Conservation (phyloP, 2,888 invertebrate species). For the Odiellus spinosus region DNA sequence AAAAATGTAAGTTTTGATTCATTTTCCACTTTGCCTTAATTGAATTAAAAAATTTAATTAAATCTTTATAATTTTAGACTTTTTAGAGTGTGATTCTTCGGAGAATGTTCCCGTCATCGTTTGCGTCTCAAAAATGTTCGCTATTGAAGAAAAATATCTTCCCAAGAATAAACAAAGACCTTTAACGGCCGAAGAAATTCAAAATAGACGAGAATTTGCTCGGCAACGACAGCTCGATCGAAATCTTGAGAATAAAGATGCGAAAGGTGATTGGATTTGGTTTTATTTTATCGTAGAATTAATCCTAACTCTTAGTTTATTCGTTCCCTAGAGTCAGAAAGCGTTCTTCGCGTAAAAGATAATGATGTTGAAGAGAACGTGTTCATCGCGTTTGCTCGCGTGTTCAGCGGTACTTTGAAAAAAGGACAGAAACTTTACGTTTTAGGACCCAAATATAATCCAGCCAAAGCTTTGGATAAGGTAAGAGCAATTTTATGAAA, state of each 20-base stretch:
- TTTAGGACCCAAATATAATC: constrained; percentile 75
- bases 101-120: constrained; percentile 49
- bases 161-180: constrained; percentile 58
- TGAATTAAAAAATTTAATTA: constrained; percentile 16
- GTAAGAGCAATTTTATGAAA: no score
- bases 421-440: constrained; percentile 64
- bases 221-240: constrained; percentile 46
- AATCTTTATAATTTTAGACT: constrained; percentile 16
- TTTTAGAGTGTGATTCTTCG: constrained; percentile 44
- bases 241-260: constrained; percentile 15
- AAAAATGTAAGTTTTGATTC: constrained; percentile 37
- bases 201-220: constrained; percentile 47
- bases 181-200: constrained; percentile 57
- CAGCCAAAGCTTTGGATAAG: constrained; percentile 37
- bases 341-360: constrained; percentile 3
- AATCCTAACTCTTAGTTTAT: background rate
- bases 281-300: no score
- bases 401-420: constrained; percentile 71
- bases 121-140: constrained; percentile 81
- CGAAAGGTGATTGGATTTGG: no score
- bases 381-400: constrained; percentile 79
- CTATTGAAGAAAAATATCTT: constrained; percentile 50
- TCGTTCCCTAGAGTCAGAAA: constrained; percentile 1
- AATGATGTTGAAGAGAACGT: constrained; percentile 35
- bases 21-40: background rate